phyloP scores from a whole-genome alignment of 2,888 invertebrate species.

The Meteorus cinctellus region DNA sequence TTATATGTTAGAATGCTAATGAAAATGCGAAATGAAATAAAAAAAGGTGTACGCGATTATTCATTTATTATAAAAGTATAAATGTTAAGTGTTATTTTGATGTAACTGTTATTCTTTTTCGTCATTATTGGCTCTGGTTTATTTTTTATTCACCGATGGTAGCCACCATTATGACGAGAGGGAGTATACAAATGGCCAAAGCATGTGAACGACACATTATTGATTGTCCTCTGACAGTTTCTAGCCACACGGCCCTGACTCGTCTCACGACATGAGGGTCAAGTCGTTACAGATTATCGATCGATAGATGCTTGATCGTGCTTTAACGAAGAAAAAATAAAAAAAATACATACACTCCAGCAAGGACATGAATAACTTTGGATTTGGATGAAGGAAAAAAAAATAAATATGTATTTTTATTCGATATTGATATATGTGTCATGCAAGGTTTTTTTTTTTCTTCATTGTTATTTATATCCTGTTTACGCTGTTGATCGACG shows the following conservation, averaged over 20 bases:
- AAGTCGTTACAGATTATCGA: slow-evolving; percentile 48
- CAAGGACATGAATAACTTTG: slow-evolving; percentile 6
- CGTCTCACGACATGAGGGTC: slow-evolving; percentile 49
- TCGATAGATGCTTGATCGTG: slow-evolving; percentile 25
- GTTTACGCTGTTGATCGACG: not conserved
- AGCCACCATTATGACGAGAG: not conserved
- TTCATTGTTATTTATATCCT: not conserved
- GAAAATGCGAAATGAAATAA: not conserved
- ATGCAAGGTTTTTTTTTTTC: not conserved
- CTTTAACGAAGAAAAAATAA: slow-evolving; percentile 19
- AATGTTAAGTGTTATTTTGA: slow-evolving; percentile 22
- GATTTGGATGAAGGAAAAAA: slow-evolving; percentile 9
- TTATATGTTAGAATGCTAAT: not conserved
- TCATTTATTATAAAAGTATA: not conserved
- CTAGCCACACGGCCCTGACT: slow-evolving; percentile 52
- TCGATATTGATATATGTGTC: not conserved
- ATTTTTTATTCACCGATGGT: slow-evolving; percentile 3
- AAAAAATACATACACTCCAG: not conserved
- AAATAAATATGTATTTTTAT: not conserved
- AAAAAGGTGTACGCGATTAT: not conserved
- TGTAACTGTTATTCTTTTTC: not conserved
- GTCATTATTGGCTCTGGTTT: slow-evolving; percentile 5
- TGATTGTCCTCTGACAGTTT: slow-evolving; percentile 54
- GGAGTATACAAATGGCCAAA: slow-evolving; percentile 32
- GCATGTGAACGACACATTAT: slow-evolving; percentile 55